Evolutionary conservation across 1,140 invertebrate species (phyloP), one percentile per base, ranked within the genome.

Genomic region (Papilio dardanus): DNA sequence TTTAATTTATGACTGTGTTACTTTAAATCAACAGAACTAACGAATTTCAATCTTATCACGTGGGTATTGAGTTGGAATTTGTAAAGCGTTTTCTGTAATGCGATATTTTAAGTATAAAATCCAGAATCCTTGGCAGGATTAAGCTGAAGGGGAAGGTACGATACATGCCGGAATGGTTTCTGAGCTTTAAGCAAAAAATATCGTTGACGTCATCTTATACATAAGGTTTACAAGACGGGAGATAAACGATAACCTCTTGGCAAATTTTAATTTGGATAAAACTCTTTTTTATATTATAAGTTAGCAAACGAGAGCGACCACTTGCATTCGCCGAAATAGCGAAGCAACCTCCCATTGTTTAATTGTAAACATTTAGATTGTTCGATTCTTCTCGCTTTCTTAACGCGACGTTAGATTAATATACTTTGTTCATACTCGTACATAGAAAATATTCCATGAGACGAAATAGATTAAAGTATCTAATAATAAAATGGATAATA

Each of bases 151-250:
- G 67, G 67, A 69, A 58, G 37, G 35, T 28, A 40, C 42, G 42
- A 54, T 54, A 73, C 46, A 73, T 54, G 50, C 8, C 31, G 31
- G 71, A 33, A 35, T 35, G 71, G 71, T 76, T 71, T 76, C 77
- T 77, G 46, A 50, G 71, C 65, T 80, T 68, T 35, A 35, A 66
- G 37, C 68, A 80, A 79, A 79, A 77, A 76, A 62, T 75, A 74
- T 79, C 71, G 74, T 54, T 65, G 31, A 19, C 14, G 42, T 50
- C 74, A 76, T 80, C 42, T 50, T 65, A 50, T 42, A 68, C 74
- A 66, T 35, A 21, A 71, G 33, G 67, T 73, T 73, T 58, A 19
- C 28, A 28, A 28, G 24, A 24, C 21, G 30, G 62, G 30, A 69
- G 19, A 69, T 40, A 69, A 21, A 5, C 67, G 10, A 3, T 68